Percentiles rank a stretch among this genome's conserved stretches.
Evolutionary conservation across 1,140 invertebrate genomes (phyloP).

Genomic region (Ganaspis sp.): DNA sequence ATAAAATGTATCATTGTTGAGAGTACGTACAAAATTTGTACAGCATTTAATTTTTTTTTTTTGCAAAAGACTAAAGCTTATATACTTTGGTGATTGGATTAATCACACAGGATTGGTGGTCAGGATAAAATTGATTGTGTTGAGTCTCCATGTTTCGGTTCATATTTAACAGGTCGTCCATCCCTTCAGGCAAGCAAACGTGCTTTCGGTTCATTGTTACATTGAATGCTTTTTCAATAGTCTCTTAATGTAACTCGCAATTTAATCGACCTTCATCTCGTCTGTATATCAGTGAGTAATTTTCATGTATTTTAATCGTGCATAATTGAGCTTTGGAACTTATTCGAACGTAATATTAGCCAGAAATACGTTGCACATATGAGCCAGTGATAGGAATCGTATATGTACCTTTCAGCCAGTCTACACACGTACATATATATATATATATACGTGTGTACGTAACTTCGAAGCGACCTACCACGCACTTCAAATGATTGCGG

Average conservation of each 20-base stretch:
- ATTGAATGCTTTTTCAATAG: slow-evolving; percentile 17
- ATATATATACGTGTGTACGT: not conserved
- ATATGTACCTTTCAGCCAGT: not conserved
- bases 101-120: not conserved
- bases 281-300: not conserved
- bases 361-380: not conserved
- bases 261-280: slow-evolving; percentile 17
- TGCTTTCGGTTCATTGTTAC: not conserved
- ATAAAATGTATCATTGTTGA: too few relatives aligned
- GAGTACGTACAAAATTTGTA: too few relatives aligned
- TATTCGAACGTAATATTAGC: slow-evolving; percentile 11
- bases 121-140: not conserved
- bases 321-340: slow-evolving; percentile 4
- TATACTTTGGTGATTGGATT: not conserved
- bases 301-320: not conserved
- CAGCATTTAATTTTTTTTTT: too few relatives aligned
- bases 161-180: slow-evolving; percentile 9
- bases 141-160: not conserved
- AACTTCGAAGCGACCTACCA: slow-evolving; percentile 4
- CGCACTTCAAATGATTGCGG: slow-evolving; percentile 41
- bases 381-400: not conserved
- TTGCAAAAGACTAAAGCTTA: not conserved
- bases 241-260: slow-evolving; percentile 18
- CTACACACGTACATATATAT: not conserved
- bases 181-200: not conserved